A percentile compares a stretch with the other conserved stretches of the same genome.
These are phyloP conservation scores for Lacerta bilineata DNA, from an alignment of 2,797 vertebrate genomes.

Conservation along the genomic window DNA sequence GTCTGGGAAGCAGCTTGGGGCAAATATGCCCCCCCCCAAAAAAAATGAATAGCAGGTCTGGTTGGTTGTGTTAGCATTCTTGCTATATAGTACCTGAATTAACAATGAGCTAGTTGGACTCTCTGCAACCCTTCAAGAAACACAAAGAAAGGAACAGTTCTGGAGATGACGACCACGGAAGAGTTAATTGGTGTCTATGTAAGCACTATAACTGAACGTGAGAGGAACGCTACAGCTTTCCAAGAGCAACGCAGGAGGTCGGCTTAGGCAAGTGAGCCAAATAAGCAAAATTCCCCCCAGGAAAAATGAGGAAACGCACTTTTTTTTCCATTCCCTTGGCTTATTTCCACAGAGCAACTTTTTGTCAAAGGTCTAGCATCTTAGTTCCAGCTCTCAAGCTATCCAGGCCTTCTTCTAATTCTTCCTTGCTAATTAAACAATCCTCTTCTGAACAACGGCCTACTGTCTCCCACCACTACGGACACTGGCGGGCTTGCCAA, in stretches of 20 bases:
- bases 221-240: neutral
- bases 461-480: neutral
- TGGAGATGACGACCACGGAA: neutral
- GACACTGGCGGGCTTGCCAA: conserved; percentile 60
- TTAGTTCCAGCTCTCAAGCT: conserved; percentile 52
- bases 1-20: neutral
- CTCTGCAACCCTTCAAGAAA: neutral
- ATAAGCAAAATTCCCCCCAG: accelerated
- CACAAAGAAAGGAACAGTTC: accelerated
- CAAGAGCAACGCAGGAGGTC: neutral
- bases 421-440: conserved; percentile 54
- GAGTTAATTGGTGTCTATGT: accelerated
- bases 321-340: conserved; percentile 17
- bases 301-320: accelerated
- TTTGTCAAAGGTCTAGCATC: conserved; percentile 36
- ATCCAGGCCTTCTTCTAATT: conserved; percentile 39
- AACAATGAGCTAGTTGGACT: neutral
- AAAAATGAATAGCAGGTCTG: neutral
- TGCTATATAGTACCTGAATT: neutral
- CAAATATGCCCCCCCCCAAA: neutral
- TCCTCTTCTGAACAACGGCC: conserved; percentile 51
- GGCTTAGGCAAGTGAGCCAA: conserved; percentile 24
- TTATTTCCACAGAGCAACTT: neutral
- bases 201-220: accelerated
- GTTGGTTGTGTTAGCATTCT: neutral